Percentiles rank a stretch among this genome's conserved stretches.
phyloP scores from a whole-genome alignment of 2,888 invertebrate genomes.

The Apeira syringaria region DNA sequence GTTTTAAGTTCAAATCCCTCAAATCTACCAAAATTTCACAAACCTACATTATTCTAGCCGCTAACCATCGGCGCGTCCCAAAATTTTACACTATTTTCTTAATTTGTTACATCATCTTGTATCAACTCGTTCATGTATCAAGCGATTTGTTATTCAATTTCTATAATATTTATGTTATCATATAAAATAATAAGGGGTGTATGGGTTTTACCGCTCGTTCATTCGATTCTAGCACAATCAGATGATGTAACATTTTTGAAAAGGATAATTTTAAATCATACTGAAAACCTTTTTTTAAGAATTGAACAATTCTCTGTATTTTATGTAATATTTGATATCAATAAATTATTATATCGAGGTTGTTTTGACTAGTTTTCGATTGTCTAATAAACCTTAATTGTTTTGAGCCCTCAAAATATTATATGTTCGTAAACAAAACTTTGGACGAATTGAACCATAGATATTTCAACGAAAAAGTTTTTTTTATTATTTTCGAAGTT shows the following conservation, averaged over 20 bases:
- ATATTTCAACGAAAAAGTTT: slow-evolving; percentile 17
- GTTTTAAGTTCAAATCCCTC: slow-evolving; percentile 5
- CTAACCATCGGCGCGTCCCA: slow-evolving; percentile 16
- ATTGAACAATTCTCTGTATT: slow-evolving; percentile 4
- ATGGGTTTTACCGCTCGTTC: neutral
- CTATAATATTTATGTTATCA: slow-evolving; percentile 1
- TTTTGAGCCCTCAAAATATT: slow-evolving; percentile 31
- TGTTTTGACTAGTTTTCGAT: slow-evolving; percentile 33
- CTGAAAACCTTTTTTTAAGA: slow-evolving; percentile 6
- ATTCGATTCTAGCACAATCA: slow-evolving; percentile 1
- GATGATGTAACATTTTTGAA: slow-evolving; percentile 18
- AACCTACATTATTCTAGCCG: slow-evolving; percentile 26
- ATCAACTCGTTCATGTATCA: slow-evolving; percentile 1
- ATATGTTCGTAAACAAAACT: slow-evolving; percentile 22
- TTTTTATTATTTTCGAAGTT: slow-evolving; percentile 20
- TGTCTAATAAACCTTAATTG: slow-evolving; percentile 23
- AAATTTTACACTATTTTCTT: slow-evolving; percentile 3
- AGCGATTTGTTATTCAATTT: neutral
- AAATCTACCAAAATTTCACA: slow-evolving; percentile 15
- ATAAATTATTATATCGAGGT: slow-evolving; percentile 19
- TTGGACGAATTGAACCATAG: slow-evolving; percentile 26
- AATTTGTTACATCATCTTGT: slow-evolving; percentile 14
- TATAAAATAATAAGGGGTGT: neutral
- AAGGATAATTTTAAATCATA: slow-evolving; percentile 6
- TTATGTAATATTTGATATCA: slow-evolving; percentile 20